phyloP scores from a whole-genome alignment of 2,113 vertebrate species.

The Alosa alosa region DNA sequence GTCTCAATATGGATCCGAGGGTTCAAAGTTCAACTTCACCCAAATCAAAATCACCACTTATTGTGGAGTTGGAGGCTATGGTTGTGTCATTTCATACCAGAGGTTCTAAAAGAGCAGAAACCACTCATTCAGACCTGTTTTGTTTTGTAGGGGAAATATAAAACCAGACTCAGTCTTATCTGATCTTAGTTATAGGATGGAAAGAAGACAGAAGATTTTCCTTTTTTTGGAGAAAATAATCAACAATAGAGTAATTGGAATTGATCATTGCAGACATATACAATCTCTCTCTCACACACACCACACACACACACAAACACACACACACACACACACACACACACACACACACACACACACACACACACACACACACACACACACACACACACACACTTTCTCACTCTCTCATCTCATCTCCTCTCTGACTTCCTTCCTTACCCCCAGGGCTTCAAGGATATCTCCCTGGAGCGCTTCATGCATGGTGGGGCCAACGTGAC shows the following conservation, averaged over 20 bases:
- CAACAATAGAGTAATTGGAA: background rate
- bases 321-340: too few species aligned
- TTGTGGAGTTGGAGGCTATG: background rate
- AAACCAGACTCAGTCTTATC: background rate
- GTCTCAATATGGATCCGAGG: background rate
- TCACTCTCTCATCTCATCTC: conserved; percentile 3
- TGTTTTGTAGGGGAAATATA: background rate
- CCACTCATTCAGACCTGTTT: background rate
- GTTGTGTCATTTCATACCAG: background rate
- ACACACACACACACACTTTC: too few species aligned
- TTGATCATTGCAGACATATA: background rate
- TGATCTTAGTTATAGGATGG: background rate
- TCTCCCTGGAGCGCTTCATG: conserved; percentile 96
- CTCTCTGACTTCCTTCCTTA: background rate
- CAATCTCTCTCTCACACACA: background rate
- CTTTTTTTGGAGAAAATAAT: background rate
- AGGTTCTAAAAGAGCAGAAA: background rate
- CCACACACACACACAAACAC: too few species aligned
- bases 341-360: too few species aligned
- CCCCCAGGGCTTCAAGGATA: conserved; percentile 93
- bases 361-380: too few species aligned
- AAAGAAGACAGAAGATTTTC: background rate
- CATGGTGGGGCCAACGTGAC: conserved; percentile 97
- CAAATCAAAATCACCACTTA: background rate
- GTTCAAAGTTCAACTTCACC: background rate